These are phyloP conservation scores for Gadus chalcogrammus DNA, from an alignment of 2,113 vertebrate genomes.

Conservation along the genomic window DNA sequence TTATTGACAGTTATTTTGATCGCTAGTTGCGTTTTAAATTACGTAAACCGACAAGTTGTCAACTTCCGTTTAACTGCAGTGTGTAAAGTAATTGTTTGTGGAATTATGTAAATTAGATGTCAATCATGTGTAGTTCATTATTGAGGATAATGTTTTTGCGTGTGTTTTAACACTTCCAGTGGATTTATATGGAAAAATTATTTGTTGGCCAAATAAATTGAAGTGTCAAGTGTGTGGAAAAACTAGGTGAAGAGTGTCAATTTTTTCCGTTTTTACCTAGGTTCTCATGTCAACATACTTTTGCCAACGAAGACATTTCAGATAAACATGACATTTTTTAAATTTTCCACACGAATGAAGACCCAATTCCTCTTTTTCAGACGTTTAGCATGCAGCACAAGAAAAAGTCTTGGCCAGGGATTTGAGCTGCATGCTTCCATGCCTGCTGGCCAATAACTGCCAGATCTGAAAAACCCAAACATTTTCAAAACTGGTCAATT, in stretches of 20 bases:
- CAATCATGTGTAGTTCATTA: no score
- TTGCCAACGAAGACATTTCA: slow-evolving; percentile 13
- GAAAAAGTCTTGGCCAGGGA: neutral
- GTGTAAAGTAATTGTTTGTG: no score
- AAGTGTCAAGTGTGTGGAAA: neutral
- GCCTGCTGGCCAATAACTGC: slow-evolving; percentile 8
- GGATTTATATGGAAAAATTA: no score
- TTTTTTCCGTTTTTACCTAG: slow-evolving; percentile 7
- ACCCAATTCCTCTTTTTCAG: slow-evolving; percentile 34
- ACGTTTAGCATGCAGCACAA: neutral
- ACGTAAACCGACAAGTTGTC: slow-evolving; percentile 37
- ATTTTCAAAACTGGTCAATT: slow-evolving; percentile 58
- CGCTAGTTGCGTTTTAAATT: slow-evolving; percentile 17
- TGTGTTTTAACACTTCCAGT: no score
- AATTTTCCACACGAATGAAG: slow-evolving; percentile 30
- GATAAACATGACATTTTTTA: slow-evolving; percentile 25
- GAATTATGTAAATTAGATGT: no score
- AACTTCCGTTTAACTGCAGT: no score
- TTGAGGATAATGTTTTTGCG: no score
- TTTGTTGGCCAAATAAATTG: neutral
- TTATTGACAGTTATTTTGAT: slow-evolving; percentile 5
- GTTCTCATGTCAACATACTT: slow-evolving; percentile 24
- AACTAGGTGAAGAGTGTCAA: no score
- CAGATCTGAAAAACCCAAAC: slow-evolving; percentile 50
- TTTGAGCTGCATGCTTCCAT: neutral